A percentile compares a stretch with the other conserved stretches of the same genome.
phyloP scores from a whole-genome alignment of 2,113 vertebrate genomes.

The Pituophis catenifer region DNA sequence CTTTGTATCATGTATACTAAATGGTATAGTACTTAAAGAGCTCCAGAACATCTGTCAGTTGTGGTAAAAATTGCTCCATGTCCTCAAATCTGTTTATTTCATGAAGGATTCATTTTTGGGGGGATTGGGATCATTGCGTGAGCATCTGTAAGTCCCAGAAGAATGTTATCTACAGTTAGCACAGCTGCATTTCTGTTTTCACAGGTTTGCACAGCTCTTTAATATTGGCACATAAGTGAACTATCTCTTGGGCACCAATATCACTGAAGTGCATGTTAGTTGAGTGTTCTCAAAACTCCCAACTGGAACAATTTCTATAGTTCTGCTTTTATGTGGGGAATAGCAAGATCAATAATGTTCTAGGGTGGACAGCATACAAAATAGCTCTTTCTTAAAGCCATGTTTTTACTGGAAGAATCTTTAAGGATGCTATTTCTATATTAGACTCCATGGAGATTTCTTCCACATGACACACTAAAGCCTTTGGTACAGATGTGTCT shows the following conservation, averaged over 20 bases:
- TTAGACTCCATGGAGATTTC: background rate
- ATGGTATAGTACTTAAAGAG: background rate
- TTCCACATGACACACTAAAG: background rate
- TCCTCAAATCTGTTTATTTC: background rate
- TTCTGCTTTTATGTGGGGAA: background rate
- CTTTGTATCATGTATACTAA: background rate
- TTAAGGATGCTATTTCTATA: background rate
- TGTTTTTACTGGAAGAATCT: background rate
- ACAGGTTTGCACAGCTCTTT: background rate
- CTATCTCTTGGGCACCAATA: background rate
- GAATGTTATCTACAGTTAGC: background rate
- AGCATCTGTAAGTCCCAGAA: background rate
- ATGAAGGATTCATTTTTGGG: accelerated
- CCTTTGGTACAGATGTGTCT: background rate
- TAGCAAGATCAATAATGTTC: background rate
- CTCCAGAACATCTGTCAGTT: background rate
- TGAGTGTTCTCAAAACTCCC: background rate
- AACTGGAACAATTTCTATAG: background rate
- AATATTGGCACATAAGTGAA: background rate
- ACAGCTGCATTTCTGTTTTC: background rate
- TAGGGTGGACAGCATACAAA: background rate
- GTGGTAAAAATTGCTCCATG: background rate
- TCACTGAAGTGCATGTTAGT: background rate
- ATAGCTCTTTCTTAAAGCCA: background rate
- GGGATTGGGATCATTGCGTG: background rate